A percentile compares a stretch with the other conserved stretches of the same genome.
phyloP scores from a whole-genome alignment of 2,888 invertebrate genomes.

The Philereme vetulata region DNA sequence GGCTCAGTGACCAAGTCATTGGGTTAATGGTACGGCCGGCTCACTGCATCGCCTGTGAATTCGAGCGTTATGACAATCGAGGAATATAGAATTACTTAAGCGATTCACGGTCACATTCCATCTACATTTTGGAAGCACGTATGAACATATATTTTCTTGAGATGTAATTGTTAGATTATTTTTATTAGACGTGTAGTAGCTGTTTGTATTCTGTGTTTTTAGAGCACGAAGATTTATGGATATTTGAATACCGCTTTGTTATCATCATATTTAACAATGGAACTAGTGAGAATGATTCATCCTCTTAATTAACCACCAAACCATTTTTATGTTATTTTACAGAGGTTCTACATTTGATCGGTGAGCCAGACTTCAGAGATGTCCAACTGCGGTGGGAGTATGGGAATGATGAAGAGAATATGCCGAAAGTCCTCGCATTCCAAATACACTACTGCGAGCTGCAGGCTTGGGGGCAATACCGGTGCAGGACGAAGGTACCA shows the following conservation, averaged over 20 bases:
- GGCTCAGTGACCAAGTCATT: slow-evolving; percentile 75
- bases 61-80: slow-evolving; percentile 44
- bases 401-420: slow-evolving; percentile 64
- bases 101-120: slow-evolving; percentile 3
- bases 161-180: too few relatives aligned
- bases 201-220: too few relatives aligned
- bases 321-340: slow-evolving; percentile 44
- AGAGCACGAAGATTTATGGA: too few relatives aligned
- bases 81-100: slow-evolving; percentile 29
- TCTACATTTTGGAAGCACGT: slow-evolving; percentile 14
- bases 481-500: slow-evolving; percentile 87
- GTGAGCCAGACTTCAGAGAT: slow-evolving; percentile 87
- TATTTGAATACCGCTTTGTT: too few relatives aligned
- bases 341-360: slow-evolving; percentile 85
- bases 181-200: too few relatives aligned
- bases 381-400: slow-evolving; percentile 87
- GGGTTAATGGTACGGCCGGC: slow-evolving; percentile 74
- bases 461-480: slow-evolving; percentile 90
- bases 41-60: slow-evolving; percentile 56
- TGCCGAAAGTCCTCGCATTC: slow-evolving; percentile 83
- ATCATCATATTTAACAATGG: too few relatives aligned
- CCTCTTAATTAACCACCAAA: too few relatives aligned
- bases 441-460: slow-evolving; percentile 91
- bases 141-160: not conserved
- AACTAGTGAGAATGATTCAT: too few relatives aligned